Percentiles rank a stretch among this genome's conserved stretches.
These are phyloP conservation scores for Eueremaeus valkanovi DNA, from an alignment of 2,888 invertebrate species.

Conservation along the genomic window DNA sequence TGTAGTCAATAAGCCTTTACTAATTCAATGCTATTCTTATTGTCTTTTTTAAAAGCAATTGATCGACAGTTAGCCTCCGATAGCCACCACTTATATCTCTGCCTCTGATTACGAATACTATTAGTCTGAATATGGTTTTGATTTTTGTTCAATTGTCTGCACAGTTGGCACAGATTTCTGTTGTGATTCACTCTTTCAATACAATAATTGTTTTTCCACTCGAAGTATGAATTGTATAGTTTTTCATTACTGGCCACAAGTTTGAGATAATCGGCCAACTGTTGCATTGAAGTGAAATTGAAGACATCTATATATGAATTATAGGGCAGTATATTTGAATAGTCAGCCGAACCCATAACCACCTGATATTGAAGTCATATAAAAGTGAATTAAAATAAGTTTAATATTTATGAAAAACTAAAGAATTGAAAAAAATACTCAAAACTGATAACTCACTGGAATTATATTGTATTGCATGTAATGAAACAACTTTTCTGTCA, in stretches of 20 bases:
- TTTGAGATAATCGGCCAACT: slow-evolving; percentile 1
- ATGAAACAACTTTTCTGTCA: slow-evolving; percentile 50
- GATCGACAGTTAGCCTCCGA: no score
- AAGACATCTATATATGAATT: slow-evolving; percentile 51
- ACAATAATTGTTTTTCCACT: slow-evolving; percentile 9
- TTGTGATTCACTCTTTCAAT: slow-evolving; percentile 1
- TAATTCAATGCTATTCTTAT: no score
- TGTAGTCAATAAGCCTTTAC: no score
- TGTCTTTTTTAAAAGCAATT: no score
- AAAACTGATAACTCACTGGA: slow-evolving; percentile 48
- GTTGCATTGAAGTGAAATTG: slow-evolving; percentile 44
- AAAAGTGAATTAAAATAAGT: not conserved
- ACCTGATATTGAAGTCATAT: not conserved
- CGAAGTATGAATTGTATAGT: slow-evolving; percentile 4
- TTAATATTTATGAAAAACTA: not conserved
- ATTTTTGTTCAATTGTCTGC: not conserved
- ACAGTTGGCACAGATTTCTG: not conserved
- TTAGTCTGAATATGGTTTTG: no score
- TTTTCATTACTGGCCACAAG: not conserved
- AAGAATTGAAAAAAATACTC: not conserved
- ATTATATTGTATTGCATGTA: slow-evolving; percentile 48
- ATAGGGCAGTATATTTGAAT: slow-evolving; percentile 49
- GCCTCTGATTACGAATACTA: no score
- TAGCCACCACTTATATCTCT: no score
- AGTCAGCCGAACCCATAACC: slow-evolving; percentile 50